Evolutionary conservation across 2,113 vertebrate genomes (phyloP), one percentile per base, ranked within the genome.

Genomic region (Tachysurus fulvidraco): DNA sequence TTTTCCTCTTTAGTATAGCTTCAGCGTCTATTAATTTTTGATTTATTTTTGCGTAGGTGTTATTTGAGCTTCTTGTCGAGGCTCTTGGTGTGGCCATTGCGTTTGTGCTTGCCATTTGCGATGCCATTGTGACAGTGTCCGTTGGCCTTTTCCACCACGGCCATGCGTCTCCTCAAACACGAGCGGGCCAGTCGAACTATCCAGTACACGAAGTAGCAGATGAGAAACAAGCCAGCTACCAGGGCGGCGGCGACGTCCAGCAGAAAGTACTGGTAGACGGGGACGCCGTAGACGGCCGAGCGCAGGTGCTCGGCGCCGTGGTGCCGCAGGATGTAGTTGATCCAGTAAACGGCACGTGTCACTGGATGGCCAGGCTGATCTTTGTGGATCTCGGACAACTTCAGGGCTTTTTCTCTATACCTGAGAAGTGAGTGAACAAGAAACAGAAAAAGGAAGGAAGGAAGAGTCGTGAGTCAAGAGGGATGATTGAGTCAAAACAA

Each of bases 281-380:
- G 96, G 88, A 99, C 96, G 74, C 94, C 93, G 83, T 99, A 96
- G 71, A 98, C 96, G 12, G 97, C 94, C 0, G 98, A 96, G 86
- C 97, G 98, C 46, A 99, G 95, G 93, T 99, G 98, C 46, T 94
- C 93, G 36, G 97, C 98, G 84, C 98, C 98, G 0, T 96, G 92
- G 93, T 99, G 97, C 65, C 98, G 97, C 62, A 99, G 96, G 83
- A 99, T 95, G 91, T 99, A 99, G 91, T 95, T 94, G 85, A 99
- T 99, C 98, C 98, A 99, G 91, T 98, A 99, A 13, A 96, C 93
- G 3, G 98, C 97, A 81, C 98, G 95, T 88, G 94, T 96, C 83
- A 99, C 96, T 0, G 98, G 98, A 87, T 98, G 98, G 8, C 96
- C 97, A 0, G 98, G 98, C 88, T 99, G 98, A 92, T 99, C 98